phyloP scores from a whole-genome alignment of 2,113 vertebrate species.

The Narcine bancroftii region DNA sequence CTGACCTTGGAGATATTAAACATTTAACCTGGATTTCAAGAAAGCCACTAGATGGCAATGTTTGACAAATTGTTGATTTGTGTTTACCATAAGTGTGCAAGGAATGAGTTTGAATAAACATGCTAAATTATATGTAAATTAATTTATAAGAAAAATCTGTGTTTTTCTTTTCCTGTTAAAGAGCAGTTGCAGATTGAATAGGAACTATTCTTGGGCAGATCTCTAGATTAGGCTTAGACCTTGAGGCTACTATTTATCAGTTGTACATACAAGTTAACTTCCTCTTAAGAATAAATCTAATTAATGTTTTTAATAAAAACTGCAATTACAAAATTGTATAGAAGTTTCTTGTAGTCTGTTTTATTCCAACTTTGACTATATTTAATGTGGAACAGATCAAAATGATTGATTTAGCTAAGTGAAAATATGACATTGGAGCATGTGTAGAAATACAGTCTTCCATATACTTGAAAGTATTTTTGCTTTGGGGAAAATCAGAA shows the following conservation, averaged over 20 bases:
- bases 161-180: background rate
- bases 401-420: background rate
- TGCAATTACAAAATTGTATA: background rate
- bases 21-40: background rate
- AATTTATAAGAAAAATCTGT: background rate
- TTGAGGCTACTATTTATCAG: background rate
- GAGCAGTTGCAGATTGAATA: background rate
- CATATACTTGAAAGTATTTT: background rate
- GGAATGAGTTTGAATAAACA: background rate
- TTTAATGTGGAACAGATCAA: background rate
- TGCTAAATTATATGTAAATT: background rate
- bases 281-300: background rate
- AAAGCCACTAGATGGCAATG: background rate
- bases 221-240: background rate
- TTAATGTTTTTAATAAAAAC: background rate
- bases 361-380: background rate
- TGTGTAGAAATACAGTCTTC: background rate
- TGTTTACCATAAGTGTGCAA: background rate
- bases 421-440: background rate
- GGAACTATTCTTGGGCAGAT: background rate
- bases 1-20: background rate
- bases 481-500: background rate
- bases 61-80: background rate
- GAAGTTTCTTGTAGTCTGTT: background rate
- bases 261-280: background rate